Evolutionary conservation across 2,113 vertebrate genomes (phyloP), one percentile per base, ranked within the genome.

Genomic region (Crocuta crocuta): DNA sequence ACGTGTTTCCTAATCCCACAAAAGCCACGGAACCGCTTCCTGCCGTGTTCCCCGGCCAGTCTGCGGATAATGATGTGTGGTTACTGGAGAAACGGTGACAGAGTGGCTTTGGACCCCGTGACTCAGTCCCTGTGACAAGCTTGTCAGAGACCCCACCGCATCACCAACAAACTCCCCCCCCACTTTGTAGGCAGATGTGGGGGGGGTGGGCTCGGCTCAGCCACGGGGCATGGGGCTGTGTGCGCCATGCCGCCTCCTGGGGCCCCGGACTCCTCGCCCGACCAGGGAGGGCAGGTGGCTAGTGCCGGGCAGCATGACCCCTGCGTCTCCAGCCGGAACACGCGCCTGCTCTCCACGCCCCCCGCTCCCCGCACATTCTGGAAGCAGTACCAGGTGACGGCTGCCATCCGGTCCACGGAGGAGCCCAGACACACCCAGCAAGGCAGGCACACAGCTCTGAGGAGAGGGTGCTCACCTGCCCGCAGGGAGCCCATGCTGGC

Each of bases 161-260:
- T 78, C 43, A 4, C 65, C 11, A 8, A 10, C 74, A 65, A 23
- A 28, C 26, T 35, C 63, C 79, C 35, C 8, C 71, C 28, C 81
- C 24, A 21, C 21, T 2, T 33, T 21, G 31, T 11, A 16, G n/a
- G 7, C 6, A 28, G 5, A 78, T 39, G 5, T 50, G 5, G 13
- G 35, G 4, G 31, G 7, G 1, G 7, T 10, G 1, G 7, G n/a
- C 50, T 70, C 19, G 0, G 84, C 79, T 43, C 23, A 21, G 45
- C 82, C 50, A 0, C 16, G 0, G 3, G 7, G 19, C 81, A 2
- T 9, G 70, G n/a, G 23, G 24, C 28, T 4, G 43, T 4, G 2
- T 0, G 3, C 0, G 3, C 17, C 63, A 9, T 0, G 23, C 33
- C 1, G 31, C 50, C 61, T 63, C 13, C 17, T 35, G 0, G 39